A percentile compares a stretch with the other conserved stretches of the same genome.
Evolutionary conservation across 2,888 invertebrate species (phyloP).

Genomic region (Hecatera dysodea): DNA sequence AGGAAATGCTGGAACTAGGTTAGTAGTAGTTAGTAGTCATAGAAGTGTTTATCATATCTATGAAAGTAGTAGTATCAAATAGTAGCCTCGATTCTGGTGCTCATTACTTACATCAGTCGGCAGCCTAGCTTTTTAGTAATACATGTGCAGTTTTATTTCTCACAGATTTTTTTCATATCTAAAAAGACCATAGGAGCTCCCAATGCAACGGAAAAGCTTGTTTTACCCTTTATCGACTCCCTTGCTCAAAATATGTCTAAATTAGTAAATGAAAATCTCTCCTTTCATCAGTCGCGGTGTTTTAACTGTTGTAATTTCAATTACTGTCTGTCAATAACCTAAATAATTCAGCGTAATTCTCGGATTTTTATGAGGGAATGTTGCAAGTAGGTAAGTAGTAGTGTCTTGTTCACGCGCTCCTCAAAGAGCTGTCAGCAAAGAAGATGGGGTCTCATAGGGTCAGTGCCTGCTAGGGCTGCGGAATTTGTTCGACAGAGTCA

Average conservation of each 20-base stretch:
- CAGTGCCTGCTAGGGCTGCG: too few species aligned
- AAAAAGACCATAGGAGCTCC: background rate
- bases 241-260: background rate
- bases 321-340: background rate
- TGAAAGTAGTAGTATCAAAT: conserved; percentile 10
- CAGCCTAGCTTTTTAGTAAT: too few species aligned
- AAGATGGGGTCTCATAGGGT: too few species aligned
- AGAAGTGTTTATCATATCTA: too few species aligned
- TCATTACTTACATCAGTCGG: conserved; percentile 5
- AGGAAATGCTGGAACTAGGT: conserved; percentile 46
- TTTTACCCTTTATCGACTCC: background rate
- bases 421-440: too few species aligned
- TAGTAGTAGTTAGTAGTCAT: conserved; percentile 22
- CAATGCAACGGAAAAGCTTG: background rate
- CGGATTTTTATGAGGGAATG: too few species aligned
- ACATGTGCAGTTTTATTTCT: background rate
- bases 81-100: conserved; percentile 30
- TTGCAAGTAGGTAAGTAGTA: too few species aligned
- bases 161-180: background rate
- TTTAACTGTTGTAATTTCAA: background rate
- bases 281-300: background rate
- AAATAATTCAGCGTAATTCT: too few species aligned
- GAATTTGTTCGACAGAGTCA: too few species aligned
- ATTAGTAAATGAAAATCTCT: background rate
- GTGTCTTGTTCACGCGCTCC: too few species aligned